These are phyloP conservation scores for Gambusia affinis DNA, from an alignment of 2,113 vertebrate species.

Conservation along the genomic window DNA sequence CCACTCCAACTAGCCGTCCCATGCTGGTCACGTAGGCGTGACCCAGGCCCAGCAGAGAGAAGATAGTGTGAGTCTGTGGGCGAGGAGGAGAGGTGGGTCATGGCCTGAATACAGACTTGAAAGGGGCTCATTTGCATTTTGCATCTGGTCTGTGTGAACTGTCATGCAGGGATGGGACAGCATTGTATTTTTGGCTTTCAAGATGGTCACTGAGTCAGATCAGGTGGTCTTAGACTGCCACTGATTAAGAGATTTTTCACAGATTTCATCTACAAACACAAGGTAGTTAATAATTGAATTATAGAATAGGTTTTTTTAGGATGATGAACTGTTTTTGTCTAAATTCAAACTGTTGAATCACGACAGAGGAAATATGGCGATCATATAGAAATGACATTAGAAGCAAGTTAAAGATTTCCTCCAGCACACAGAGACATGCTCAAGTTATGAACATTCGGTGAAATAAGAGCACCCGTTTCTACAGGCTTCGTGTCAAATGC, in stretches of 20 bases:
- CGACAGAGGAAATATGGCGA: background rate
- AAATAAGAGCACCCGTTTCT: background rate
- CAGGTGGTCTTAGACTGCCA: background rate
- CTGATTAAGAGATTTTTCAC: background rate
- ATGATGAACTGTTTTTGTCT: background rate
- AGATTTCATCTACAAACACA: background rate
- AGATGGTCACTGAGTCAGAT: constrained; percentile 5
- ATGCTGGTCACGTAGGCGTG: constrained; percentile 98
- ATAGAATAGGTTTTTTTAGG: background rate
- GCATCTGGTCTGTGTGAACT: constrained; percentile 16
- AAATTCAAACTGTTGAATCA: background rate
- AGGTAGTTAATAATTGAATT: background rate
- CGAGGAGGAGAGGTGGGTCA: constrained; percentile 39
- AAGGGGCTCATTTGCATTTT: constrained; percentile 21
- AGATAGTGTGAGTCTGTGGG: constrained; percentile 94
- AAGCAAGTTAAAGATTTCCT: background rate
- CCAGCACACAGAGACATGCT: background rate
- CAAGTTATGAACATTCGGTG: background rate
- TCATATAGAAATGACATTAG: background rate
- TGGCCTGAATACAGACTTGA: constrained; percentile 32
- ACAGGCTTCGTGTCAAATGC: background rate
- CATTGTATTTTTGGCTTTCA: constrained; percentile 6
- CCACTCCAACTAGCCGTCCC: constrained; percentile 93
- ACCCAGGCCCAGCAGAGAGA: constrained; percentile 95
- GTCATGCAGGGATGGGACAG: background rate